Conservation (phyloP, 2,888 invertebrate genomes). For the Melangyna quadrimaculata region DNA sequence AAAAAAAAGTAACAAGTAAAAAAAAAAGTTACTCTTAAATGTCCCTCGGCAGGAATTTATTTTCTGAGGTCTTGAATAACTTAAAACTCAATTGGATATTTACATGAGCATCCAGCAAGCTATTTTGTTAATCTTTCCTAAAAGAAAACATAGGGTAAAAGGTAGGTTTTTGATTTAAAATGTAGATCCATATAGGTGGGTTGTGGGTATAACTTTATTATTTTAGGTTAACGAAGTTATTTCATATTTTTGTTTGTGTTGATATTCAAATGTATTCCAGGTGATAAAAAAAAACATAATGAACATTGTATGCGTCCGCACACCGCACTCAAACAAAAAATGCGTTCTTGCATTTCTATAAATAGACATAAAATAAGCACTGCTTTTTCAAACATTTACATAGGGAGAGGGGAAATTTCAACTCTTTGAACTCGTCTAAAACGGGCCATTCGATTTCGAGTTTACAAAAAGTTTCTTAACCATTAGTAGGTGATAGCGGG, state of each 20-base stretch:
- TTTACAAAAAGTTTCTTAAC: too few species aligned
- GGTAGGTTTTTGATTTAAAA: background rate
- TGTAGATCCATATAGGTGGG: background rate
- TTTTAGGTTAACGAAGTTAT: background rate
- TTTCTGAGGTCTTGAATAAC: conserved; percentile 26
- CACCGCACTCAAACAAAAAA: too few species aligned
- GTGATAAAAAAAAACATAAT: background rate
- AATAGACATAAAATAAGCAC: too few species aligned
- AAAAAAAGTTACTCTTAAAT: background rate
- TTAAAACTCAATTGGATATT: background rate
- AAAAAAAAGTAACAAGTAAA: background rate
- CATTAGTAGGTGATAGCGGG: too few species aligned
- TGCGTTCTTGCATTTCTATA: too few species aligned
- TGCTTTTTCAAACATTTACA: too few species aligned
- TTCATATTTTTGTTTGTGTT: background rate
- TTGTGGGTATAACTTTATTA: background rate
- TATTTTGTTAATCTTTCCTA: background rate
- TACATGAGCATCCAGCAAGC: background rate
- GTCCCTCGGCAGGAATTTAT: conserved; percentile 4
- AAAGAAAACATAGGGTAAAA: background rate
- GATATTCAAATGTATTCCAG: background rate
- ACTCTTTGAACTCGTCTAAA: too few species aligned
- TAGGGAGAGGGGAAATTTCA: too few species aligned
- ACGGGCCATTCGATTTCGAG: too few species aligned
- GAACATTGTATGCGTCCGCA: too few species aligned